Percentiles rank a stretch among this genome's conserved stretches.
phyloP scores from a whole-genome alignment of 2,113 vertebrate species.

The Nipponia nippon region DNA sequence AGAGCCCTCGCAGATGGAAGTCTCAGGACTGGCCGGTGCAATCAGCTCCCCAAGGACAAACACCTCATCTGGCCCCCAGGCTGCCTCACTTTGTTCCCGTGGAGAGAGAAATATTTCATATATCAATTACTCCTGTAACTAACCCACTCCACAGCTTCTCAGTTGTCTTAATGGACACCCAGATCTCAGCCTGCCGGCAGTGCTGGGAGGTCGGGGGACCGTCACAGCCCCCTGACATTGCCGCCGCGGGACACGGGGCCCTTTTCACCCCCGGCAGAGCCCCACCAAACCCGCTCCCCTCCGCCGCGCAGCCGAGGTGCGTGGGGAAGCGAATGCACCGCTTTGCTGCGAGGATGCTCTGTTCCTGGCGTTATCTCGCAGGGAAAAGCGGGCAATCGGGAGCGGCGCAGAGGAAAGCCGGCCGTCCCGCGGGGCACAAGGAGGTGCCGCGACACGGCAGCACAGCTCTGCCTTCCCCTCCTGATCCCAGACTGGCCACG shows the following conservation, averaged over 20 bases:
- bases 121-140: neutral
- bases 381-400: neutral
- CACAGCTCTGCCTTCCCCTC: neutral
- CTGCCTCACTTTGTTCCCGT: neutral
- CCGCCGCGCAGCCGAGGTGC: rapidly evolving
- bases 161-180: rapidly evolving
- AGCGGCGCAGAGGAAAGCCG: rapidly evolving
- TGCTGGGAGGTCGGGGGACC: neutral
- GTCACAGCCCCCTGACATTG: neutral
- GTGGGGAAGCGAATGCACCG: rapidly evolving
- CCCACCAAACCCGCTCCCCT: rapidly evolving
- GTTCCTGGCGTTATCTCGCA: rapidly evolving
- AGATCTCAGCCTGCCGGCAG: neutral
- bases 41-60: neutral
- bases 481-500: neutral
- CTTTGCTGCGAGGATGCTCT: neutral
- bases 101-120: neutral
- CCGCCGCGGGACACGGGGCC: neutral
- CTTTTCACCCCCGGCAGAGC: neutral
- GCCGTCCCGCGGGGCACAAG: neutral
- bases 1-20: neutral
- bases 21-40: rapidly evolving
- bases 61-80: neutral
- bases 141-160: neutral
- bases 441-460: neutral